Evolutionary conservation across 53 echinoderm and acorn worm species (phyloP), one percentile per base, ranked within the genome.

Genomic region (Patiria pectinifera): DNA sequence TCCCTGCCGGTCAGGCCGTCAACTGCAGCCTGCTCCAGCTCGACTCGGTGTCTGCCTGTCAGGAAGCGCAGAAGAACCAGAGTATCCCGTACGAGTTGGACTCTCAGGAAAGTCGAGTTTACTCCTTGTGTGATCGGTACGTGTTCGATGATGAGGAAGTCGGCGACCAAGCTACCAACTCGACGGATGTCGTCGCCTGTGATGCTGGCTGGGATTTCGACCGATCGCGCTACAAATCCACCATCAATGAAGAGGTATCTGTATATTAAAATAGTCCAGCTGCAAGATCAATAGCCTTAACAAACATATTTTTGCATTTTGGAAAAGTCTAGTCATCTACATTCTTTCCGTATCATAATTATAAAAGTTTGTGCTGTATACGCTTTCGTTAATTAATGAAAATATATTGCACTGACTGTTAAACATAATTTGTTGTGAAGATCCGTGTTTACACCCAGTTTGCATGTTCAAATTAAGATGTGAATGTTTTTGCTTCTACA

Each of bases 151-250:
- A 77, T 6, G 59, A 4, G 25, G 13, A 16, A 11, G 78, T 62
- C 4, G 78, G 11, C 25, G 76, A 83, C n/a, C 44, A 66, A 44
- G 46, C 35, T 48, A 16, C 62, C 43, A 14, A 53, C 14, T 23
- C 87, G 3, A 74, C 91, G 66, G 82, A 80, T 78, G 49, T 78
- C 25, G 10, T 91, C 77, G 80, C 70, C 62, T 94, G 94, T 86
- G 92, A 94, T 48, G 58, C 85, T 21, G 94, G 94, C 2, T 94
- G 94, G 94, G 60, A 91, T 16, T 94, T 85, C 62, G 92, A 94
- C 26, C 75, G 47, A 16, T 78, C 76, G 47, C 94, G 91, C 47
- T 94, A 94, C 72, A 78, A 86, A 59, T 58, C 88, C 18, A 94
- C 91, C 24, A 86, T 94, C 76, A 86, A 82, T 21, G 48, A 80